A percentile compares a stretch with the other conserved stretches of the same genome.
phyloP scores from a whole-genome alignment of 2,888 invertebrate genomes.

The Crioceris asparagi region DNA sequence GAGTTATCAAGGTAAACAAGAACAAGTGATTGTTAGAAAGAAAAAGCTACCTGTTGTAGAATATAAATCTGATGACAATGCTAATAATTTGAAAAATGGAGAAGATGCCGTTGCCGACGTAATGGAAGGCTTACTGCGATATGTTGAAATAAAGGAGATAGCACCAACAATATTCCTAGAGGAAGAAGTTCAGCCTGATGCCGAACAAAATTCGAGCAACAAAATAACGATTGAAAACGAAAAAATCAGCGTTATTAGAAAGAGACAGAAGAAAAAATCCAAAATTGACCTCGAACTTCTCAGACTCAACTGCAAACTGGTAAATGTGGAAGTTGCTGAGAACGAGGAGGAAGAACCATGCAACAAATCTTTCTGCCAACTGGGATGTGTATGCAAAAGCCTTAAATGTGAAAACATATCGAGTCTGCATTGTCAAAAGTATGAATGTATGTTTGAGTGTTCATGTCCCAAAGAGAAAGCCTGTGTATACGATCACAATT shows the following conservation, averaged over 20 bases:
- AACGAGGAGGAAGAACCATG: conserved; percentile 37
- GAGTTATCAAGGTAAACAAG: conserved; percentile 47
- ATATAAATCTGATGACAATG: no score
- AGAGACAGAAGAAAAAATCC: conserved; percentile 15
- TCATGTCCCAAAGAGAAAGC: conserved; percentile 31
- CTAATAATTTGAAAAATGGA: no score
- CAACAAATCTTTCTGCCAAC: conserved; percentile 44
- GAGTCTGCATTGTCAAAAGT: conserved; percentile 49
- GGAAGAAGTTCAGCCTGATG: conserved; percentile 25
- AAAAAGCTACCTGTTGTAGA: conserved; percentile 6
- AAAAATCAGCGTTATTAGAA: conserved; percentile 12
- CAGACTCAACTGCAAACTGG: conserved; percentile 55
- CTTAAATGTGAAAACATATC: conserved; percentile 36
- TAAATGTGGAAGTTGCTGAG: conserved; percentile 37
- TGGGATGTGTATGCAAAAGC: conserved; percentile 60
- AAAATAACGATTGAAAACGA: conserved; percentile 14
- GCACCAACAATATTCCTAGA: conserved; percentile 44
- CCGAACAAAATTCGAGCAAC: conserved; percentile 18
- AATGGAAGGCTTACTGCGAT: conserved; percentile 44
- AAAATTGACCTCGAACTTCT: conserved; percentile 41
- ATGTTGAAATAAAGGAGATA: conserved; percentile 49
- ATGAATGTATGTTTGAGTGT: conserved; percentile 52
- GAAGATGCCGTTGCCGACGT: conserved; percentile 25
- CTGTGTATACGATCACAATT: conserved; percentile 17
- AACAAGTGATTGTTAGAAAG: conserved; percentile 42